phyloP scores from a whole-genome alignment of 92 coral and sea anemone species.

The Epizoanthus stellaris region DNA sequence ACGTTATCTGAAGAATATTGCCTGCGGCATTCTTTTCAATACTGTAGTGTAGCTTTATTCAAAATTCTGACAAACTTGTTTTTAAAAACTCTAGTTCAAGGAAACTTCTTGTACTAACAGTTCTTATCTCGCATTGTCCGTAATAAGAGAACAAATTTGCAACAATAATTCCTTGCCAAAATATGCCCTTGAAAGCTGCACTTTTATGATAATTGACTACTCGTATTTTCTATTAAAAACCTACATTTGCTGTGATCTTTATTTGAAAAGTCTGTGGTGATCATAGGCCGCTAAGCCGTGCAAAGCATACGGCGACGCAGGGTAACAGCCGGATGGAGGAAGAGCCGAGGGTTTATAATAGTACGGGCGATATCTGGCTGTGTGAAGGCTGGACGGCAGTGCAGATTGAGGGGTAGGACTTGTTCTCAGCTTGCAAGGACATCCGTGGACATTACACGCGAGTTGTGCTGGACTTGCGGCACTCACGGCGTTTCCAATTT shows the following conservation, averaged over 20 bases:
- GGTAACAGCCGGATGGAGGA: conserved; percentile 73
- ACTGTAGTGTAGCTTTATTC: neutral
- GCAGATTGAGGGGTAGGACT: conserved; percentile 59
- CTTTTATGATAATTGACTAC: neutral
- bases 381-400: conserved; percentile 69
- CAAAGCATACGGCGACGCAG: conserved; percentile 74
- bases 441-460: conserved; percentile 92
- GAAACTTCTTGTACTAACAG: neutral
- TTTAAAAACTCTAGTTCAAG: neutral
- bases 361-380: conserved; percentile 94
- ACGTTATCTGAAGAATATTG: conserved; percentile 17
- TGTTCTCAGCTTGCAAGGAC: conserved; percentile 88
- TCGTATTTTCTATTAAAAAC: neutral
- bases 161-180: conserved; percentile 35
- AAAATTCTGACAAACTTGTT: conserved; percentile 11
- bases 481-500: conserved; percentile 74
- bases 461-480: conserved; percentile 71
- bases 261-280: conserved; percentile 85
- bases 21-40: neutral
- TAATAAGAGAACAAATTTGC: conserved; percentile 40
- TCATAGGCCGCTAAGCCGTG: conserved; percentile 74
- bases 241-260: neutral
- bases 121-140: conserved; percentile 52
- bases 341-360: conserved; percentile 77
- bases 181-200: conserved; percentile 41